These are phyloP conservation scores for Noctua comes DNA, from an alignment of 2,888 invertebrate genomes.

Conservation along the genomic window DNA sequence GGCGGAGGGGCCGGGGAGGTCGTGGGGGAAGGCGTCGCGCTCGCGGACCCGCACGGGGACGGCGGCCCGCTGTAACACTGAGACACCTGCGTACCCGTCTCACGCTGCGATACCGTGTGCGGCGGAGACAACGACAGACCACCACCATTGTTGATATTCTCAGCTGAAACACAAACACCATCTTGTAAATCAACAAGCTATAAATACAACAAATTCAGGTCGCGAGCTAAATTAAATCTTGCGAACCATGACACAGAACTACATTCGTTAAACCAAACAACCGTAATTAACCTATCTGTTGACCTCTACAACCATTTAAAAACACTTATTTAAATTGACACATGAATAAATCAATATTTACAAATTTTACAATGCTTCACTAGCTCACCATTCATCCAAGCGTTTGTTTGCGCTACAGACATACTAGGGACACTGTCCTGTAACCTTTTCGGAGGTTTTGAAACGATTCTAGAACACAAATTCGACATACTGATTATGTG, in stretches of 20 bases:
- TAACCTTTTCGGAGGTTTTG: conserved; percentile 94
- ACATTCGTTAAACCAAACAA: conserved; percentile 52
- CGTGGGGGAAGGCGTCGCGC: conserved; percentile 88
- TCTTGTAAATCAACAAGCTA: conserved; percentile 32
- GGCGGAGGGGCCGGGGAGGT: conserved; percentile 88
- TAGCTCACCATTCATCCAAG: conserved; percentile 96
- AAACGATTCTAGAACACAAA: conserved; percentile 93
- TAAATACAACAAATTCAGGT: conserved; percentile 49
- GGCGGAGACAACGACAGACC: conserved; percentile 93
- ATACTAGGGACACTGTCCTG: conserved; percentile 93
- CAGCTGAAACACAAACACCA: conserved; percentile 88
- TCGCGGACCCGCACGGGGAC: conserved; percentile 94
- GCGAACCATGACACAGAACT: conserved; percentile 63
- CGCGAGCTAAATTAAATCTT: conserved; percentile 61
- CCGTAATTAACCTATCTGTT: conserved; percentile 66
- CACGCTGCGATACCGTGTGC: conserved; percentile 93
- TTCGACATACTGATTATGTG: conserved; percentile 91
- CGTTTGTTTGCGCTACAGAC: conserved; percentile 95
- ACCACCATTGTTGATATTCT: conserved; percentile 94
- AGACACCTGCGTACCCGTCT: conserved; percentile 92
- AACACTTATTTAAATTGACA: conserved; percentile 67
- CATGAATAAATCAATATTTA: conserved; percentile 79
- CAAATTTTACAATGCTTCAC: conserved; percentile 58
- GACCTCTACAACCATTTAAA: conserved; percentile 67
- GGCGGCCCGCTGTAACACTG: conserved; percentile 95